Evolutionary conservation across 2,113 vertebrate genomes (phyloP), one percentile per base, ranked within the genome.

Genomic region (Heterotis niloticus): DNA sequence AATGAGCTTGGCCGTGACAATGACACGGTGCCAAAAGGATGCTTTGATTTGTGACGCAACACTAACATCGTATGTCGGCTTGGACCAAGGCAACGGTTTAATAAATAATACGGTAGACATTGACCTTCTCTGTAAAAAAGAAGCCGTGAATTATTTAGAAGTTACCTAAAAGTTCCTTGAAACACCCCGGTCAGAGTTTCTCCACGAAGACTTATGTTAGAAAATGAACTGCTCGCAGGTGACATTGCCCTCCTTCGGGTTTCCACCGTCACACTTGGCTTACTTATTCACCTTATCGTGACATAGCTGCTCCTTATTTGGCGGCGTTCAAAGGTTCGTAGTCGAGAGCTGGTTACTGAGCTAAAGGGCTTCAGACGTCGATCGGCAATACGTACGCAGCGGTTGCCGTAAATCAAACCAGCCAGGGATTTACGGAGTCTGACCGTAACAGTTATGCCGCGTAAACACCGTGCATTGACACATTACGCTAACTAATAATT

Each of bases 321-420:
- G 60, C 12, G 29, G 64, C 34, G 52, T 44, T 23, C 71, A 51
- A 73, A 70, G 44, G 51, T 81, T 4, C 83, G 76, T 78, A 78
- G 54, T 75, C 64, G 52, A 64, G 34, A 7, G 2, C 23, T 14
- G 13, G 76, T 83, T 82, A 76, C 81, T 78, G 75, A 81, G 80
- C 7, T n/a, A 60, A 65, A 28, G 52, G 26, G 18, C 34, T 11
- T n/a, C 14, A 12, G 1, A 76, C 24, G 44, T 26, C 12, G 17
- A 10, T 17, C 12, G 12, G 13, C 14, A 14, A 62, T 44, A 44
- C 7, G 7, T 44, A 62, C 4, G 20, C 20, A 14, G 60, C 60
- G 12, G 4, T 62, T 10, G 60, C 60, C 60, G 0, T 14, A 20
- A 62, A 20, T 62, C 14, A 62, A 62, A 20, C 14, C 60, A 17